A percentile compares a stretch with the other conserved stretches of the same genome.
Conservation (phyloP, 2,888 invertebrate species). For the Rhabditoides inermis region DNA sequence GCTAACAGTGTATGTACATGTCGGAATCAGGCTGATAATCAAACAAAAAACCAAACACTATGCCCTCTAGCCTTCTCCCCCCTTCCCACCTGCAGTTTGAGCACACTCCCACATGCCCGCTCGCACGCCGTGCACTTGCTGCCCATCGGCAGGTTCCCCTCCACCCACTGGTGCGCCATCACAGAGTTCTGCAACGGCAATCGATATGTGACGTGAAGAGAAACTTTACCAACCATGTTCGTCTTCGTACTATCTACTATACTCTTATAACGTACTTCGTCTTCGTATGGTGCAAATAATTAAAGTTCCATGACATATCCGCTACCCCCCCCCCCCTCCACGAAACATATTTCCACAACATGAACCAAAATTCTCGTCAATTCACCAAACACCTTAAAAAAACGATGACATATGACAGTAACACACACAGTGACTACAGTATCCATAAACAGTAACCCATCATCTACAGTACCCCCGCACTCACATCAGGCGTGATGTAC, state of each 20-base stretch:
- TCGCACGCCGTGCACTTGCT: conserved; percentile 86
- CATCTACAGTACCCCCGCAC: not conserved
- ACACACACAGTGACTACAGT: not conserved
- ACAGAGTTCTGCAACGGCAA: conserved; percentile 50
- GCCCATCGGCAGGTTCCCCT: conserved; percentile 88
- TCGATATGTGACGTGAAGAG: too few species aligned
- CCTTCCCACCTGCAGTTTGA: conserved; percentile 18
- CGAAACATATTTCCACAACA: too few species aligned
- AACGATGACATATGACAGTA: not conserved
- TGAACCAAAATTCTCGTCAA: too few species aligned
- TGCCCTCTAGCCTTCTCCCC: not conserved
- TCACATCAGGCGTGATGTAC: conserved; percentile 31
- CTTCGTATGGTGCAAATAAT: too few species aligned
- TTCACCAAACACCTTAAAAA: not conserved
- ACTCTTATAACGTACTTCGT: too few species aligned
- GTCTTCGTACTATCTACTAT: too few species aligned
- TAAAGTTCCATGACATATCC: too few species aligned
- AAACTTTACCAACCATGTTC: too few species aligned
- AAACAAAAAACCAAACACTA: not conserved
- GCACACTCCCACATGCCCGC: conserved; percentile 87
- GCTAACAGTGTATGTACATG: too few species aligned
- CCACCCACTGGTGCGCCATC: conserved; percentile 97
- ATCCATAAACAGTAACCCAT: not conserved
- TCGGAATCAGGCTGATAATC: too few species aligned
- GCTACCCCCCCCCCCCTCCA: too few species aligned